Percentiles rank a stretch among this genome's conserved stretches.
These are phyloP conservation scores for Amazona guildingii DNA, from an alignment of 2,113 vertebrate species.

Conservation along the genomic window DNA sequence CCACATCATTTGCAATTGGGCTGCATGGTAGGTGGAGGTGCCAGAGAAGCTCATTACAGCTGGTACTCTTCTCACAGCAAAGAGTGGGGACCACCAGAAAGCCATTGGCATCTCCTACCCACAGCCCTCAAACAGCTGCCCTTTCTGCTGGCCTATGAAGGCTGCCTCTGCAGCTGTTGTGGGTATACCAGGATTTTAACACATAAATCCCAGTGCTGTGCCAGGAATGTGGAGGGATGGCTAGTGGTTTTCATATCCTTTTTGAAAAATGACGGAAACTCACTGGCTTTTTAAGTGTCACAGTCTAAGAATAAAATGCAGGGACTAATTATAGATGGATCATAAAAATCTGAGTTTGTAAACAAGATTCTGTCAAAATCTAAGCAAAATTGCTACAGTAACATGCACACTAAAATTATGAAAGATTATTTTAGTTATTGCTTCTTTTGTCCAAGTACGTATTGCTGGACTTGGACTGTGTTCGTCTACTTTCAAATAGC, in stretches of 20 bases:
- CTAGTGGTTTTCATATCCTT: neutral
- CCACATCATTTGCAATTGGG: neutral
- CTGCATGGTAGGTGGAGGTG: neutral
- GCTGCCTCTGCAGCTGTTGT: neutral
- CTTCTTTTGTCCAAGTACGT: neutral
- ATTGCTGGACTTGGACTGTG: neutral
- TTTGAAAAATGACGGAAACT: neutral
- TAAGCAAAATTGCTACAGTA: neutral
- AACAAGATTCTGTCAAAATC: neutral
- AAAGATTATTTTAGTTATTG: neutral
- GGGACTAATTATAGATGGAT: neutral
- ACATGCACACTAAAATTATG: neutral
- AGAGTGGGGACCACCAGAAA: accelerated
- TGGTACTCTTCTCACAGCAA: neutral
- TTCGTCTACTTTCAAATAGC: neutral
- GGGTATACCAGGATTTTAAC: neutral
- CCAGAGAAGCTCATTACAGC: neutral
- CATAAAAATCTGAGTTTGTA: neutral
- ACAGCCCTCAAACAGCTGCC: neutral
- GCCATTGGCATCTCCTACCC: neutral
- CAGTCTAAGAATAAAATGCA: neutral
- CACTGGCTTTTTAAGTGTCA: neutral
- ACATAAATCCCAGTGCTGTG: neutral
- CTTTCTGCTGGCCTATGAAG: neutral
- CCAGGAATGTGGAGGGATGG: neutral